phyloP scores from a whole-genome alignment of 2,888 invertebrate species.

The Tubulanus polymorphus region DNA sequence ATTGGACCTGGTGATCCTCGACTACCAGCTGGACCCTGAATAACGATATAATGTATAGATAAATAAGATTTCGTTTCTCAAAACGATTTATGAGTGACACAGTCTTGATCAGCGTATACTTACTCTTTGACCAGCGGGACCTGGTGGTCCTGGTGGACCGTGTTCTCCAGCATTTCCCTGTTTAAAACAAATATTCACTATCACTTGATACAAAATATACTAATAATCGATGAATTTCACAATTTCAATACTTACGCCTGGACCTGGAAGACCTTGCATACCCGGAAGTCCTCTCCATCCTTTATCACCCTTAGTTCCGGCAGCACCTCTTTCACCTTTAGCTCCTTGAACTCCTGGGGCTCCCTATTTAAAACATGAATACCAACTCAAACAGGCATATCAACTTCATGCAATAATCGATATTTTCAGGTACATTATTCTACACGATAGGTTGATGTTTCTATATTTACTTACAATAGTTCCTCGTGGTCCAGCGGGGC shows the following conservation, averaged over 20 bases:
- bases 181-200: too few relatives aligned
- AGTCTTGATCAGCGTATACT: too few relatives aligned
- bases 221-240: too few relatives aligned
- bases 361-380: too few relatives aligned
- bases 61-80: neutral
- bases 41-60: slow-evolving; percentile 7
- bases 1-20: neutral
- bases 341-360: slow-evolving; percentile 17
- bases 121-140: slow-evolving; percentile 60
- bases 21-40: slow-evolving; percentile 29
- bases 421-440: too few relatives aligned
- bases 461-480: too few relatives aligned
- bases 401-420: too few relatives aligned
- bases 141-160: slow-evolving; percentile 70
- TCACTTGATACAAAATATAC: too few relatives aligned
- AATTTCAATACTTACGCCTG: slow-evolving; percentile 68
- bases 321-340: slow-evolving; percentile 12
- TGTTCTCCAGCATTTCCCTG: slow-evolving; percentile 73
- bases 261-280: slow-evolving; percentile 65
- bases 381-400: too few relatives aligned
- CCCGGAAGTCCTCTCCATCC: slow-evolving; percentile 64
- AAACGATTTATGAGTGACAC: too few relatives aligned
- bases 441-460: too few relatives aligned
- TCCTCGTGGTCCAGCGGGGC: neutral
- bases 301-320: slow-evolving; percentile 61